Percentiles rank a stretch among this genome's conserved stretches.
phyloP scores from a whole-genome alignment of 2,888 invertebrate species.

The Pristionchus japonicus region DNA sequence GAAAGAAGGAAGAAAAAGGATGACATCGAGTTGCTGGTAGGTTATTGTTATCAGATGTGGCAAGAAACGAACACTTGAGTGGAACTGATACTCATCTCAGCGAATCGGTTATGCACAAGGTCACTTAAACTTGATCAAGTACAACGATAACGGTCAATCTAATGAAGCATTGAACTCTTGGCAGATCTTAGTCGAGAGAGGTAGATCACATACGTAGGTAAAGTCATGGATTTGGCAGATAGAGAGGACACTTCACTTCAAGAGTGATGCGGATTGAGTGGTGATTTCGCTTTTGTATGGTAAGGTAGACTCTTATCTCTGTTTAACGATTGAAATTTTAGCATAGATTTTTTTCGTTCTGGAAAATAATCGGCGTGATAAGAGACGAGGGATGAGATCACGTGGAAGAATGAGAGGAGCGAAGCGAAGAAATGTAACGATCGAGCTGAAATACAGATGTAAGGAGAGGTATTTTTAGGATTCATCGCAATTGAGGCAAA shows the following conservation, averaged over 20 bases:
- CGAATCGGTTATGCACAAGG: background rate
- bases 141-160: background rate
- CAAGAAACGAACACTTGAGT: background rate
- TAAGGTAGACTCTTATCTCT: background rate
- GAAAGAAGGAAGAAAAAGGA: background rate
- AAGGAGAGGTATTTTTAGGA: too few relatives aligned
- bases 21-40: background rate
- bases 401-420: background rate
- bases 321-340: background rate
- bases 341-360: background rate
- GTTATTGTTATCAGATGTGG: background rate
- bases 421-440: background rate
- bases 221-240: background rate
- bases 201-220: background rate
- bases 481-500: too few relatives aligned
- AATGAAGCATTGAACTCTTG: background rate
- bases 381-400: background rate
- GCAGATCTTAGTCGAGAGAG: background rate
- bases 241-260: background rate
- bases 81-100: background rate
- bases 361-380: background rate
- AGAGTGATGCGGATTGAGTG: background rate
- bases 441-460: constrained; percentile 2
- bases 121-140: background rate
- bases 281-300: constrained; percentile 1